A percentile compares a stretch with the other conserved stretches of the same genome.
Conservation (phyloP, 1,140 invertebrate species). For the Drosophila willistoni region DNA sequence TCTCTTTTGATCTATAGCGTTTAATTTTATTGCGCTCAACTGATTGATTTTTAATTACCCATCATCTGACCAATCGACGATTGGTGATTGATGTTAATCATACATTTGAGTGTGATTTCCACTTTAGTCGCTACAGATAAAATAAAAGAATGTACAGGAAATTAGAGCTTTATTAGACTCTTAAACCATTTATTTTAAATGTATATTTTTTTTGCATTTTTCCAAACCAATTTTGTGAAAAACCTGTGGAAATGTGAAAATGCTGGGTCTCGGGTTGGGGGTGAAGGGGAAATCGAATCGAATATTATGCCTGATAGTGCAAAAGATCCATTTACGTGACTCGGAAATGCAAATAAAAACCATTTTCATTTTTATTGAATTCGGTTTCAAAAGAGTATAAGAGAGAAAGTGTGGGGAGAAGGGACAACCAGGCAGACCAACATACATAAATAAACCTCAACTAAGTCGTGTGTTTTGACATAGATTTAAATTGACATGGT, state of each 20-base stretch:
- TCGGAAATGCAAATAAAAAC: constrained; percentile 67
- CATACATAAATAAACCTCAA: constrained; percentile 76
- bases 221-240: constrained; percentile 54
- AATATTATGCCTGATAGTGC: constrained; percentile 66
- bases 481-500: constrained; percentile 79
- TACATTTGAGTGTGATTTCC: constrained; percentile 50
- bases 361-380: constrained; percentile 74
- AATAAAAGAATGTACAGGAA: constrained; percentile 41
- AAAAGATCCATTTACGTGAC: constrained; percentile 75
- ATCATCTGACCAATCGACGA: constrained; percentile 34
- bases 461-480: constrained; percentile 80
- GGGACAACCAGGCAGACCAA: constrained; percentile 40
- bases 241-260: constrained; percentile 24
- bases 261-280: no score
- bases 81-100: constrained; percentile 69
- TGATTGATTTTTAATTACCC: constrained; percentile 76
- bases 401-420: neutral
- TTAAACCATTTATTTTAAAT: neutral
- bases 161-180: constrained; percentile 60
- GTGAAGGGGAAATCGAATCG: constrained; percentile 37
- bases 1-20: constrained; percentile 29
- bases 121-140: constrained; percentile 33
- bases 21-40: constrained; percentile 59
- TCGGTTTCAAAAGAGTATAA: constrained; percentile 27
- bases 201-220: neutral